Conservation (phyloP, 2,888 invertebrate species). For the Perizoma flavofasciatum region DNA sequence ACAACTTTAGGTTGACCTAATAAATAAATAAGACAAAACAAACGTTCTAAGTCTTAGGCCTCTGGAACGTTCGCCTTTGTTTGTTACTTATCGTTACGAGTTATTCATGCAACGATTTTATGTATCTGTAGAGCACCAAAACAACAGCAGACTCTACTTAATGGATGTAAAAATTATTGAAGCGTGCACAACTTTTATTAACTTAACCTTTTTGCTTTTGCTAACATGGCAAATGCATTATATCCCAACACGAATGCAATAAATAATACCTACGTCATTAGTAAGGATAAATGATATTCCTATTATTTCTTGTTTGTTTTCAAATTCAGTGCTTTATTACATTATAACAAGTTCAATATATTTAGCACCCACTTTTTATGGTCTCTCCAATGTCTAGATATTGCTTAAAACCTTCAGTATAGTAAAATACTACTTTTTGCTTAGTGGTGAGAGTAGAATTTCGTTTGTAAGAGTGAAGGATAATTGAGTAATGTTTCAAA, state of each 20-base stretch:
- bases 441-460: conserved; percentile 9
- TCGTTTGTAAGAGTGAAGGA: conserved; percentile 3
- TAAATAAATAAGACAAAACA: no score
- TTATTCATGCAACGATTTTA: no score
- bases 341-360: conserved; percentile 31
- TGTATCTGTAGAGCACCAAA: no score
- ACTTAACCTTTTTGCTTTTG: conserved; percentile 12
- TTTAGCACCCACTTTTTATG: conserved; percentile 15
- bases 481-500: conserved; percentile 13
- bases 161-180: background rate
- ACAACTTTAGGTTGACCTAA: no score
- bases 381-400: conserved; percentile 8
- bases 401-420: background rate
- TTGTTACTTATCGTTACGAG: no score
- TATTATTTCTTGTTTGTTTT: background rate
- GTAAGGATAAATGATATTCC: no score
- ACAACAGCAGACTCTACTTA: no score
- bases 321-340: conserved; percentile 12
- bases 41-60: no score
- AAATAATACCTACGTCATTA: background rate
- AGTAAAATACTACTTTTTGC: conserved; percentile 3
- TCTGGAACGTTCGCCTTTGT: no score
- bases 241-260: conserved; percentile 10
- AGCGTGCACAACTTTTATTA: background rate
- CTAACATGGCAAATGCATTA: conserved; percentile 28